Conservation (phyloP, 2,113 vertebrate species). For the Phalacrocorax aristotelis region DNA sequence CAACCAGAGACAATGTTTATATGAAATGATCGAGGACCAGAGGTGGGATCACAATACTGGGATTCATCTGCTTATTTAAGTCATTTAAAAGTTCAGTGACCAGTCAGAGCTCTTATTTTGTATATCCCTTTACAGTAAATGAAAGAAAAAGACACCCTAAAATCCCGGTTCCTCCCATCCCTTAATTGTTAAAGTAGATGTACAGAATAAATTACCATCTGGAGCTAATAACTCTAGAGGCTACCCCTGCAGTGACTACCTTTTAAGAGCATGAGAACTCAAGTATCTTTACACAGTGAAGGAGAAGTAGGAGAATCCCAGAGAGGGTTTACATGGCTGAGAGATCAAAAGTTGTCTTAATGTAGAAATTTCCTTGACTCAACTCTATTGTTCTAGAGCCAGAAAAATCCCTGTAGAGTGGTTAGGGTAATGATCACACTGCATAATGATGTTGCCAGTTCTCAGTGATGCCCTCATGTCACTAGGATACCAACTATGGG, state of each 20-base stretch:
- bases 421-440: rapidly evolving
- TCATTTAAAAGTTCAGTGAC: not conserved
- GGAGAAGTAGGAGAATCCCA: not conserved
- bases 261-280: not conserved
- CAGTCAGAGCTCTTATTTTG: rapidly evolving
- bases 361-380: not conserved
- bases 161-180: not conserved
- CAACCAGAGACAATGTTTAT: not conserved
- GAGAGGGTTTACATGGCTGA: not conserved
- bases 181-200: not conserved
- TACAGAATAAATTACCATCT: not conserved
- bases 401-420: not conserved
- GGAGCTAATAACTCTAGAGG: not conserved
- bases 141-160: not conserved
- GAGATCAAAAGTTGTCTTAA: not conserved
- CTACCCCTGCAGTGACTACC: not conserved
- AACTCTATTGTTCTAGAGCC: not conserved
- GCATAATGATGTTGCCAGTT: not conserved
- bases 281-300: not conserved
- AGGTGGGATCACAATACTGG: not conserved
- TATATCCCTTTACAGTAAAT: not conserved
- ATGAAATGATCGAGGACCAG: not conserved
- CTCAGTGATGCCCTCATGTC: not conserved
- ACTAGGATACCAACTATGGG: not conserved
- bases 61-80: not conserved